Percentiles rank a stretch among this genome's conserved stretches.
Conservation (phyloP, 1,140 invertebrate species). For the Platyscapa corneri region DNA sequence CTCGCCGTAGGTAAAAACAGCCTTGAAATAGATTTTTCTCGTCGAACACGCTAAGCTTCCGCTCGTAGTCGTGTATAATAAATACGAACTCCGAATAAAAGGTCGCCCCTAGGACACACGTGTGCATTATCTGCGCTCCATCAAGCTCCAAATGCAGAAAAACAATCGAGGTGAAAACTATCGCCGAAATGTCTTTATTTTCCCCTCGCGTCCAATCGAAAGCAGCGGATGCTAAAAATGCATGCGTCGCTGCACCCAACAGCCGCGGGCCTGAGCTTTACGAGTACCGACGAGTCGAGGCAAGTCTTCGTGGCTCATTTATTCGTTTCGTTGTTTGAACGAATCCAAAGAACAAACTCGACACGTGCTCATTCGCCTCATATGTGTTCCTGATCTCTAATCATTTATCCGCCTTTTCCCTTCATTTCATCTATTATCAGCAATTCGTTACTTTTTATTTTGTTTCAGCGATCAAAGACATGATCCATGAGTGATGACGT, state of each 20-base stretch:
- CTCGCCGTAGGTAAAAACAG: background rate
- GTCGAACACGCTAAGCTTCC: background rate
- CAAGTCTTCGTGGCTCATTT: slow-evolving; percentile 17
- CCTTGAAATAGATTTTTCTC: background rate
- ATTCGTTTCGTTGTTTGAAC: background rate
- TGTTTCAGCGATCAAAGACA: background rate
- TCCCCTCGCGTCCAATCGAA: background rate
- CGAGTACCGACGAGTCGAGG: background rate
- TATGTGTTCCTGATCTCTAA: slow-evolving; percentile 2
- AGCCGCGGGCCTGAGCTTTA: slow-evolving; percentile 11
- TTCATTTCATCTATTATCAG: background rate
- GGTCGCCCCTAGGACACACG: slow-evolving; percentile 30
- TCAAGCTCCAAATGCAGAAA: background rate
- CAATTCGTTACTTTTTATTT: background rate
- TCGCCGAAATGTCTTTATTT: slow-evolving; percentile 7
- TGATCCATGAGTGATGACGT: no score
- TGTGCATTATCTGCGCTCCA: slow-evolving; percentile 37
- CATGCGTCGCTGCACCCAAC: slow-evolving; percentile 21
- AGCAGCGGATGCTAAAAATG: slow-evolving; percentile 3
- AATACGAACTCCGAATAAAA: slow-evolving; percentile 11
- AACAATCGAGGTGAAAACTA: slow-evolving; percentile 25
- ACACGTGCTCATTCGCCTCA: background rate
- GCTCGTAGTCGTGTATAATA: background rate
- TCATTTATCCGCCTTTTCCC: background rate
- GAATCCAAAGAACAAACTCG: background rate